phyloP scores from a whole-genome alignment of 2,797 vertebrate species.

The Dromococcyx pavoninus region DNA sequence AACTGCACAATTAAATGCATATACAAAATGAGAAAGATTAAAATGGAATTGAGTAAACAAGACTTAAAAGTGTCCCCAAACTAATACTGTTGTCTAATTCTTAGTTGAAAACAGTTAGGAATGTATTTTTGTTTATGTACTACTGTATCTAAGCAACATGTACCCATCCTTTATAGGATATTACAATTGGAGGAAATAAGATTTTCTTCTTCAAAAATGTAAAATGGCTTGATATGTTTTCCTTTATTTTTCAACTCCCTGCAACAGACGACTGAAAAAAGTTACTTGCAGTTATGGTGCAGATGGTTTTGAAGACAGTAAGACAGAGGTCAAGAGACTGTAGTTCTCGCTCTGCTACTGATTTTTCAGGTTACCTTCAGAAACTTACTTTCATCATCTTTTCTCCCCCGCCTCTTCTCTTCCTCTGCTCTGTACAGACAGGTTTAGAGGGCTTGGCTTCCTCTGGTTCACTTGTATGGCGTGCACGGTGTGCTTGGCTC shows the following conservation, averaged over 20 bases:
- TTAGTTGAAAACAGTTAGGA: background rate
- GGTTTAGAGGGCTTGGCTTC: conserved; percentile 17
- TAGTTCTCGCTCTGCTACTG: background rate
- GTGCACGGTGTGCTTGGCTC: background rate
- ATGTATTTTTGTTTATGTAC: background rate
- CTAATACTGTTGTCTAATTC: background rate
- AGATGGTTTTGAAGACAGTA: conserved; percentile 13
- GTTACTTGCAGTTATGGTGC: background rate
- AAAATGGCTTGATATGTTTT: background rate
- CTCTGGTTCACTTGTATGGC: background rate
- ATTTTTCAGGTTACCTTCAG: background rate
- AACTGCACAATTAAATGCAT: background rate
- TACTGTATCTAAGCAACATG: conserved; percentile 31
- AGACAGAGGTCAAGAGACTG: background rate
- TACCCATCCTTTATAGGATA: background rate
- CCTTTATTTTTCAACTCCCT: background rate
- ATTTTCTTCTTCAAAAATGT: background rate
- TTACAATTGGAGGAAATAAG: background rate
- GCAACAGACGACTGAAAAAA: background rate
- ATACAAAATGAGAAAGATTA: conserved; percentile 15
- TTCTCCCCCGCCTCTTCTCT: background rate
- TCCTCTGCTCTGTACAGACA: background rate
- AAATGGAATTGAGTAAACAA: background rate
- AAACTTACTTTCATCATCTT: background rate
- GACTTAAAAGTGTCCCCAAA: conserved; percentile 1